These are phyloP conservation scores for Phylloscopus collybita DNA, from an alignment of 2,797 vertebrate species.

Conservation along the genomic window DNA sequence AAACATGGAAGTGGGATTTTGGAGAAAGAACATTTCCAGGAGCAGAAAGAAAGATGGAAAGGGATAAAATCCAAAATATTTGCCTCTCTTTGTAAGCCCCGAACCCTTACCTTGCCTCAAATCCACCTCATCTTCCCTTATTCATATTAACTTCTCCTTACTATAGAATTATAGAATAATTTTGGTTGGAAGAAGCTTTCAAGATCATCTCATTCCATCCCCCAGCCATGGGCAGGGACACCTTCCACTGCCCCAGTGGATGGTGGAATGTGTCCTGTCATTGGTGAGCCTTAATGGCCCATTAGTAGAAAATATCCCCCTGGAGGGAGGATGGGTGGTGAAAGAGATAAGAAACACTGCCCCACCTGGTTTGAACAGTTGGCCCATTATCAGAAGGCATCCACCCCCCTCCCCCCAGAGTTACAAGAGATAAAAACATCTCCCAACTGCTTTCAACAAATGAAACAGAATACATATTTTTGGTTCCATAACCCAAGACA, in stretches of 20 bases:
- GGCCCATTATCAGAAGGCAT: too few species aligned
- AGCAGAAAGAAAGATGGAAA: not conserved
- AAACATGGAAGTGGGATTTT: not conserved
- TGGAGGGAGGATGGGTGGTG: too few species aligned
- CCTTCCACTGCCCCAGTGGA: accelerated
- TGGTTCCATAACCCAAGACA: too few species aligned
- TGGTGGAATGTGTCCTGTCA: too few species aligned
- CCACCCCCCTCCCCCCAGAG: too few species aligned
- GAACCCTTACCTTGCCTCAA: not conserved
- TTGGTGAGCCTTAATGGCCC: too few species aligned
- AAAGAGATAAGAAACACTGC: too few species aligned
- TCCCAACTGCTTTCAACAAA: too few species aligned
- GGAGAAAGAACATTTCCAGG: not conserved
- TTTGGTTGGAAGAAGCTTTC: not conserved
- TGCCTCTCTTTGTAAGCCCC: not conserved
- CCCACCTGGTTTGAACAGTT: too few species aligned
- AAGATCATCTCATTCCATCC: accelerated
- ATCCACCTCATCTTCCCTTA: not conserved
- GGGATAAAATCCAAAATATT: not conserved
- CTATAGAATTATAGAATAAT: not conserved
- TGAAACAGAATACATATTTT: too few species aligned
- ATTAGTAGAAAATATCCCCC: too few species aligned
- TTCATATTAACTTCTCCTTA: not conserved
- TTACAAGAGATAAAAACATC: too few species aligned
- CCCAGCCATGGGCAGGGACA: not conserved